phyloP scores from a whole-genome alignment of 2,888 invertebrate genomes.

The Polymixis lichenea region DNA sequence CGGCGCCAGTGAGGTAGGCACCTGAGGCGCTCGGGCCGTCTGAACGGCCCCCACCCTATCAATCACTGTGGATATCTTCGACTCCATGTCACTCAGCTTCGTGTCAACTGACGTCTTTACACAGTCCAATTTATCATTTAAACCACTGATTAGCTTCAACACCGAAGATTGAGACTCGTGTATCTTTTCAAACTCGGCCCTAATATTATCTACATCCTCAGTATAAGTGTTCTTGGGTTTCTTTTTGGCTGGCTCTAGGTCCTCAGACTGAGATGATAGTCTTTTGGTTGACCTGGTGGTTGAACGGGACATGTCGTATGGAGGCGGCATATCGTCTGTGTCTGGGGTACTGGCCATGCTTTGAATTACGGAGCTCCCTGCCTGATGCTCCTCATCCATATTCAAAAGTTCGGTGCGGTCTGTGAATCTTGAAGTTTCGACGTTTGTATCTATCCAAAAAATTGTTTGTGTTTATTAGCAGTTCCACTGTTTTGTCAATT shows the following conservation, averaged over 20 bases:
- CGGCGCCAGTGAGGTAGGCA: not conserved
- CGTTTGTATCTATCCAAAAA: constrained; percentile 10
- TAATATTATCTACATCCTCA: not conserved
- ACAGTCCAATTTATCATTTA: not conserved
- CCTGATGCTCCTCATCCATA: constrained; percentile 1
- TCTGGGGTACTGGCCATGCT: not conserved
- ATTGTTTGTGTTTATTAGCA: not conserved
- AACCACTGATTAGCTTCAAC: not conserved
- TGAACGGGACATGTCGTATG: not conserved
- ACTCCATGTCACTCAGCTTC: not conserved
- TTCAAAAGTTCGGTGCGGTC: not conserved
- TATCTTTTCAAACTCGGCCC: not conserved
- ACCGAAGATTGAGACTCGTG: not conserved
- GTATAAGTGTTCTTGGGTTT: not conserved
- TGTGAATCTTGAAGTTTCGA: constrained; percentile 1
- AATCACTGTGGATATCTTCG: not conserved
- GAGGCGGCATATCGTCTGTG: not conserved
- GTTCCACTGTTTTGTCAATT: not conserved
- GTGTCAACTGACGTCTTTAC: not conserved
- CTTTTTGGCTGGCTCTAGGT: constrained; percentile 12
- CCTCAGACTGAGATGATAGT: not conserved
- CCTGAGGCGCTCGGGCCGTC: not conserved
- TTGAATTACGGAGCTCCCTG: not conserved
- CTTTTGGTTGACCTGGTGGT: not conserved
- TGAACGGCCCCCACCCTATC: not conserved